A percentile compares a stretch with the other conserved stretches of the same genome.
These are phyloP conservation scores for Lutjanus erythropterus DNA, from an alignment of 2,113 vertebrate species.

Conservation along the genomic window DNA sequence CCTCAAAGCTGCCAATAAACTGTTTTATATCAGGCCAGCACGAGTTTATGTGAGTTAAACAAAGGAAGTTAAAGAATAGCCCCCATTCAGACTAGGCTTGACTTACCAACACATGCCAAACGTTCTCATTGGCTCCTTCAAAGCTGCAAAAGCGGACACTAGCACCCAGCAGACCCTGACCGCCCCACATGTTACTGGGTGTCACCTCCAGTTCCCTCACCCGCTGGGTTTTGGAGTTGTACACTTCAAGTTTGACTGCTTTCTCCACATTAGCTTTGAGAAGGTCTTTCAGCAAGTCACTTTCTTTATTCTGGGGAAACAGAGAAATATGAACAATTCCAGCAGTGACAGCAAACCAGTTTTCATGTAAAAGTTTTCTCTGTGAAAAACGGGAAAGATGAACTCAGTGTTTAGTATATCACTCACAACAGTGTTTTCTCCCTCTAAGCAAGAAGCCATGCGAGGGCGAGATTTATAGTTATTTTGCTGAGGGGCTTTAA, in stretches of 20 bases:
- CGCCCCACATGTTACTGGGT: constrained; percentile 98
- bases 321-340: neutral
- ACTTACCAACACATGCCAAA: constrained; percentile 96
- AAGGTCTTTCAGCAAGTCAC: constrained; percentile 91
- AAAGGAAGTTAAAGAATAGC: neutral
- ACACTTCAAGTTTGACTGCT: constrained; percentile 93
- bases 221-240: constrained; percentile 91
- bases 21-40: neutral
- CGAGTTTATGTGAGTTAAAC: neutral
- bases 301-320: constrained; percentile 90
- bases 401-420: too few species aligned
- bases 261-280: constrained; percentile 96
- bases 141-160: constrained; percentile 97
- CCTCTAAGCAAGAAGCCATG: too few species aligned
- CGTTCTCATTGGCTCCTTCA: constrained; percentile 92
- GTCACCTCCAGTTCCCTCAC: constrained; percentile 93
- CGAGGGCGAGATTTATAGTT: too few species aligned
- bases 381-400: too few species aligned
- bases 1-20: neutral
- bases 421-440: too few species aligned
- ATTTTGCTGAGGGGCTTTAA: too few species aligned
- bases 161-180: constrained; percentile 94
- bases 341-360: neutral
- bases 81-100: neutral
- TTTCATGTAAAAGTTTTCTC: constrained; percentile 9